Percentiles rank a stretch among this genome's conserved stretches.
Evolutionary conservation across 2,888 invertebrate species (phyloP).

Genomic region (Elmis aenea): DNA sequence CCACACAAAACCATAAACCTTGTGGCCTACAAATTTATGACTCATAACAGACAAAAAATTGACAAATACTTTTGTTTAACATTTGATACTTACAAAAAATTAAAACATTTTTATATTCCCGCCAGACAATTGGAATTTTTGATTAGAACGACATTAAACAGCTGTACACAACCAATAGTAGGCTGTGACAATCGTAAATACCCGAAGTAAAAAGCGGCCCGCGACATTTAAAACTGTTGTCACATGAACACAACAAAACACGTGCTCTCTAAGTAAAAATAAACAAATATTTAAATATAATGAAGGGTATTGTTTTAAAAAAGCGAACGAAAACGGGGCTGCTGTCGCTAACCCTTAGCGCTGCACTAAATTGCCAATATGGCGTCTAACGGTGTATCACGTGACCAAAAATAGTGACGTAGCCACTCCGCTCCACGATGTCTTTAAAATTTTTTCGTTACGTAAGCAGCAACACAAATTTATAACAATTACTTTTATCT

Average conservation of each 20-base stretch:
- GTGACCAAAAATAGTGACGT: slow-evolving; percentile 53
- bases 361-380: slow-evolving; percentile 54
- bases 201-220: slow-evolving; percentile 42
- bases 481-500: slow-evolving; percentile 24
- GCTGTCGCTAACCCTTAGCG: slow-evolving; percentile 50
- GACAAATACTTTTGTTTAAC: too few species aligned
- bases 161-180: slow-evolving; percentile 47
- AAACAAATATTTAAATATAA: slow-evolving; percentile 3
- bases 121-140: slow-evolving; percentile 30
- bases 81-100: slow-evolving; percentile 15
- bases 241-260: slow-evolving; percentile 9
- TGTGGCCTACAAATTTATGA: slow-evolving; percentile 5
- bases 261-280: slow-evolving; percentile 5
- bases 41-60: slow-evolving; percentile 13
- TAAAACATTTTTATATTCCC: slow-evolving; percentile 29
- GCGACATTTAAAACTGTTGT: slow-evolving; percentile 43
- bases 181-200: slow-evolving; percentile 46
- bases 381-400: slow-evolving; percentile 55
- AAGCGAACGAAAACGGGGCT: slow-evolving; percentile 20
- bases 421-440: slow-evolving; percentile 42
- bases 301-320: slow-evolving; percentile 6
- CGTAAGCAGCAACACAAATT: slow-evolving; percentile 38
- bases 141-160: slow-evolving; percentile 39
- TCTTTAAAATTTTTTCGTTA: slow-evolving; percentile 44
- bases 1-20: slow-evolving; percentile 8